Conservation (phyloP, 2,113 vertebrate species). For the Psilopsiagon aurifrons region DNA sequence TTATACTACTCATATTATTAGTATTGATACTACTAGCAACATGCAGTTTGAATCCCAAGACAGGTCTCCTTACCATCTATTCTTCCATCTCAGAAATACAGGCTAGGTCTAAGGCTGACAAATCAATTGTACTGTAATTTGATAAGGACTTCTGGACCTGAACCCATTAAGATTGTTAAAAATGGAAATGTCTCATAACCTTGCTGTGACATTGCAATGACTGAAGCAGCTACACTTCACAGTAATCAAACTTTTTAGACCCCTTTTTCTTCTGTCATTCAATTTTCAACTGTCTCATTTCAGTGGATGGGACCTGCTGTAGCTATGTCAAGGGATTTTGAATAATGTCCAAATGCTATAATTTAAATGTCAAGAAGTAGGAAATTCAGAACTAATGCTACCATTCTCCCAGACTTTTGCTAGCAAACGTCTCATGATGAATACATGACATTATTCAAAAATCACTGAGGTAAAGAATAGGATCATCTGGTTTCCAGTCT, state of each 20-base stretch:
- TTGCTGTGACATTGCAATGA: neutral
- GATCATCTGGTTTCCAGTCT: neutral
- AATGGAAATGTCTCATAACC: slow-evolving; percentile 19
- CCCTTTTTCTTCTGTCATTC: neutral
- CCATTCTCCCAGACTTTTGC: neutral
- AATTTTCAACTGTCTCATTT: neutral
- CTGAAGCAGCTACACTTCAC: neutral
- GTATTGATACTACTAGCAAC: neutral
- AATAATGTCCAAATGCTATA: neutral
- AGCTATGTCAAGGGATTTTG: neutral
- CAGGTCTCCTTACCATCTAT: neutral
- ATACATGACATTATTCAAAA: neutral
- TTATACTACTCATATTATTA: neutral
- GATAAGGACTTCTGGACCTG: neutral
- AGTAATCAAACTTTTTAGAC: neutral
- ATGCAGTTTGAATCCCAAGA: neutral
- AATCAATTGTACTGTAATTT: slow-evolving; percentile 14
- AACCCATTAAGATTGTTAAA: slow-evolving; percentile 29
- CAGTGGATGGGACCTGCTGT: neutral
- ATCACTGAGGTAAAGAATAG: neutral
- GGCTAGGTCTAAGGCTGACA: neutral
- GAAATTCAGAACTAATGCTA: neutral
- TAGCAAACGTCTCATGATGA: neutral
- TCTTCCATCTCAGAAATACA: neutral
- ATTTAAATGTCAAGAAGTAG: slow-evolving; percentile 37